These are phyloP conservation scores for Lottia gigantea DNA, from an alignment of 2,888 invertebrate species.

Conservation along the genomic window DNA sequence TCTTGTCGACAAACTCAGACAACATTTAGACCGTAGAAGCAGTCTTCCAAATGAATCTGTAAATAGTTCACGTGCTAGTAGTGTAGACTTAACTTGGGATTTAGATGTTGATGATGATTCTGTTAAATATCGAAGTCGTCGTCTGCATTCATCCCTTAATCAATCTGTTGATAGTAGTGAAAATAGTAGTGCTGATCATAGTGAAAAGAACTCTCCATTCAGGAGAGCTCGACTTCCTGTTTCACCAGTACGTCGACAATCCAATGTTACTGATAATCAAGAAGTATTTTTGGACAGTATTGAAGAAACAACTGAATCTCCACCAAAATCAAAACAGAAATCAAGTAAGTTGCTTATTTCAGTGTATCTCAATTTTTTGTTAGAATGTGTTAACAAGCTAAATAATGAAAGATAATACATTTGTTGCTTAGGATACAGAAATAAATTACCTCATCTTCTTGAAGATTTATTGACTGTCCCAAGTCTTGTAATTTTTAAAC, in stretches of 20 bases:
- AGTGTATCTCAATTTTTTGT: no score
- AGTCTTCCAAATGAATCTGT: slow-evolving; percentile 32
- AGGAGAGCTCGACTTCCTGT: neutral
- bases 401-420: no score
- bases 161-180: neutral
- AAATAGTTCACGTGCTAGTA: slow-evolving; percentile 36
- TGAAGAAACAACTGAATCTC: slow-evolving; percentile 6
- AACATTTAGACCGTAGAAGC: slow-evolving; percentile 34
- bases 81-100: slow-evolving; percentile 54
- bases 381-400: no score
- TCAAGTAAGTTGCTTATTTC: no score
- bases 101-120: slow-evolving; percentile 34
- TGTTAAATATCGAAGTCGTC: slow-evolving; percentile 12
- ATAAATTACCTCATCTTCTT: no score
- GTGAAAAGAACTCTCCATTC: neutral
- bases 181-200: slow-evolving; percentile 4
- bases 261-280: neutral
- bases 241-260: neutral
- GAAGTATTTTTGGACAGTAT: slow-evolving; percentile 7
- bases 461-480: no score
- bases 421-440: no score
- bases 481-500: no score
- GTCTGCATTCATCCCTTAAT: neutral
- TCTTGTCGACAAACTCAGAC: slow-evolving; percentile 31
- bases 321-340: neutral